Conservation (phyloP, 2,888 invertebrate species). For the Hydriomena furcata region DNA sequence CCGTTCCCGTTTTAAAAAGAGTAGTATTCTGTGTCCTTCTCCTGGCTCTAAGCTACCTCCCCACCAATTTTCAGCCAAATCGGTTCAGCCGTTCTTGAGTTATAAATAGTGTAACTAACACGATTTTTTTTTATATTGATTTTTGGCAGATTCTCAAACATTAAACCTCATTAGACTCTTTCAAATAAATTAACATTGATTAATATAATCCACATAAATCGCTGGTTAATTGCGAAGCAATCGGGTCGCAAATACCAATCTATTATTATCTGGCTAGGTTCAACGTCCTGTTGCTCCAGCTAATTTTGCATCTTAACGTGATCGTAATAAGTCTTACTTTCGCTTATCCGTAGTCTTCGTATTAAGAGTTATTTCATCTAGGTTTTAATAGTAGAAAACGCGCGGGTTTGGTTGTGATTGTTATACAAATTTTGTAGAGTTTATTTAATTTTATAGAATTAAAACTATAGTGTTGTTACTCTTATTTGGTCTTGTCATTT, state of each 20-base stretch:
- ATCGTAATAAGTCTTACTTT: background rate
- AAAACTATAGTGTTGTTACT: no score
- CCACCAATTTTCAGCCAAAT: no score
- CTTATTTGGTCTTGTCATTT: no score
- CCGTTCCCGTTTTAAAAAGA: no score
- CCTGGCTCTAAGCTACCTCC: no score
- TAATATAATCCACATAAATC: constrained; percentile 1
- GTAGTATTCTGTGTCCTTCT: no score
- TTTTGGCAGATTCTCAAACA: background rate
- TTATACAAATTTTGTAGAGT: background rate
- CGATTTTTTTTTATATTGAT: background rate
- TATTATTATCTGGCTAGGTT: constrained; percentile 30
- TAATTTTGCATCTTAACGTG: background rate
- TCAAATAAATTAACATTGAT: constrained; percentile 5
- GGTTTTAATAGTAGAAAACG: background rate
- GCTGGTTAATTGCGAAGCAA: constrained; percentile 26
- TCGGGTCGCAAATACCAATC: constrained; percentile 35
- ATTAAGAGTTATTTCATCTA: background rate
- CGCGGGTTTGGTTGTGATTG: background rate
- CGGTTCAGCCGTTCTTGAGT: no score
- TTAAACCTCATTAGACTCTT: background rate
- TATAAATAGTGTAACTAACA: no score
- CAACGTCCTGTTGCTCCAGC: constrained; percentile 12
- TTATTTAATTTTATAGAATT: no score
- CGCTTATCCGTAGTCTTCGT: background rate